Conservation (phyloP, 1,140 invertebrate species). For the Drosophila pectinifera region DNA sequence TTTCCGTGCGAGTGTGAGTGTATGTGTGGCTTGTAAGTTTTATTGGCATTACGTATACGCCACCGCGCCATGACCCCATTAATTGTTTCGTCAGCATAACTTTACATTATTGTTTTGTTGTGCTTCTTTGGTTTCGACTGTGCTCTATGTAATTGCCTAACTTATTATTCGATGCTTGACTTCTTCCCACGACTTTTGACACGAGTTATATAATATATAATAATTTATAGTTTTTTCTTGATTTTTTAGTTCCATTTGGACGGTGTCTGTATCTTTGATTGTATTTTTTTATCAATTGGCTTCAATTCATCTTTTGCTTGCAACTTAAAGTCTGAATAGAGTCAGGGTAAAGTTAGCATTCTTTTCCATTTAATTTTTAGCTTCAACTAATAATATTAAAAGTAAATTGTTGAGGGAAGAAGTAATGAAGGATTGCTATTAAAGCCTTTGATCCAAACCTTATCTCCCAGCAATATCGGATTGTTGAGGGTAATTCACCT, state of each 20-base stretch:
- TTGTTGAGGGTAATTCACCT: neutral
- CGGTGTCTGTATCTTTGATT: no score
- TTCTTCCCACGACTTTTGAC: neutral
- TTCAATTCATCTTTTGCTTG: no score
- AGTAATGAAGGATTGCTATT: no score
- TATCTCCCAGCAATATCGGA: no score
- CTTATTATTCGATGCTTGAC: neutral
- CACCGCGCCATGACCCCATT: constrained; percentile 44
- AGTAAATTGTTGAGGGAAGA: no score
- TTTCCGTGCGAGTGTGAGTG: constrained; percentile 11
- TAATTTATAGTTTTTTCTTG: neutral
- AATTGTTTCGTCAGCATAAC: constrained; percentile 50
- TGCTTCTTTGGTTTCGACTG: constrained; percentile 5
- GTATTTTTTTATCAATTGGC: no score
- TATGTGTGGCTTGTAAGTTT: constrained; percentile 29
- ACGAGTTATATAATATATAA: no score
- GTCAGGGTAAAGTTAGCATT: neutral
- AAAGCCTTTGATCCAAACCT: neutral
- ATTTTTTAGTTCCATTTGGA: neutral
- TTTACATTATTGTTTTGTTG: constrained; percentile 50
- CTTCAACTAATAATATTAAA: neutral
- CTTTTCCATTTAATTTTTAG: neutral
- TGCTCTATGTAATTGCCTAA: neutral
- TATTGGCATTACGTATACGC: constrained; percentile 67
- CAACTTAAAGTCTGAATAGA: no score